phyloP scores from a whole-genome alignment of 2,888 invertebrate species.

The Acanthosepion esculentum region DNA sequence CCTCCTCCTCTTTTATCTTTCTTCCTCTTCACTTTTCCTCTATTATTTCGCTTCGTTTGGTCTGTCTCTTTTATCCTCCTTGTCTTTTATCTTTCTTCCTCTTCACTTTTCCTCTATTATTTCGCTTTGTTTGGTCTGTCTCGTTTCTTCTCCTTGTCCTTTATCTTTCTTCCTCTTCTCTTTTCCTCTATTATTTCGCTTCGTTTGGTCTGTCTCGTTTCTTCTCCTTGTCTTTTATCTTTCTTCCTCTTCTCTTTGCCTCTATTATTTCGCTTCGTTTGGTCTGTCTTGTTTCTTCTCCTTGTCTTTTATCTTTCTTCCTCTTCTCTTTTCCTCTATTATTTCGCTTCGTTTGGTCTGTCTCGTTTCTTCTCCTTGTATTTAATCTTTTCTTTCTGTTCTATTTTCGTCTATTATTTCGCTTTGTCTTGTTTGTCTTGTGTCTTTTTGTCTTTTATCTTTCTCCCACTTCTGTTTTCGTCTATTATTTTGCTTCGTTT shows the following conservation, averaged over 20 bases:
- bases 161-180: neutral
- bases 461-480: too few relatives aligned
- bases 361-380: neutral
- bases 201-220: neutral
- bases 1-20: neutral
- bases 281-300: neutral
- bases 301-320: neutral
- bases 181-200: neutral
- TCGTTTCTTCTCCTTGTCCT: neutral
- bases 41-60: neutral
- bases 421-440: neutral
- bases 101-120: neutral
- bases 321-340: too few relatives aligned
- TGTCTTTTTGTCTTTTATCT: neutral
- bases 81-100: neutral
- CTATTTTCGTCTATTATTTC: too few relatives aligned
- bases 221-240: neutral
- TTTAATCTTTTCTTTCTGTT: neutral
- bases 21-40: neutral
- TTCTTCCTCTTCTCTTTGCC: neutral
- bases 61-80: neutral
- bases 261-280: neutral
- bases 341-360: too few relatives aligned
- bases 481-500: too few relatives aligned
- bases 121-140: neutral